These are phyloP conservation scores for Kuschelorhynchus macadamiae DNA, from an alignment of 2,888 invertebrate genomes.

Conservation along the genomic window DNA sequence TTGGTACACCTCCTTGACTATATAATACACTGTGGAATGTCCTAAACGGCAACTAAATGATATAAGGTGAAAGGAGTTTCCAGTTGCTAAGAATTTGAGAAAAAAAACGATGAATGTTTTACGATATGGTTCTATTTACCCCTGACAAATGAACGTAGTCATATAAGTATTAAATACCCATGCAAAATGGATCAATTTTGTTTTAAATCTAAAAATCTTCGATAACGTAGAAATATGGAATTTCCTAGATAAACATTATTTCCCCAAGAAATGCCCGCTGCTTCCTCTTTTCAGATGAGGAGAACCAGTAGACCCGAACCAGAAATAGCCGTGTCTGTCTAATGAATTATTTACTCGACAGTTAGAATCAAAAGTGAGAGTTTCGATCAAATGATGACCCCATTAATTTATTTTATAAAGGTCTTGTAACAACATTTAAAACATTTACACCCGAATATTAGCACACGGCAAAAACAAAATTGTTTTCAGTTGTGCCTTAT, in stretches of 20 bases:
- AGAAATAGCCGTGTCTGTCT: neutral
- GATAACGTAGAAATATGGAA: conserved; percentile 13
- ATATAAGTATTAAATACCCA: too few species aligned
- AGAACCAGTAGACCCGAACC: conserved; percentile 5
- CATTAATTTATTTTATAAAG: conserved; percentile 10
- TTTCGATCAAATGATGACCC: conserved; percentile 11
- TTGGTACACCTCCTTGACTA: conserved; percentile 14
- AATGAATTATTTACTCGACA: conserved; percentile 15
- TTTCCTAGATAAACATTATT: conserved; percentile 8
- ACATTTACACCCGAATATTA: conserved; percentile 21
- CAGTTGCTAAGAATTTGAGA: conserved; percentile 16
- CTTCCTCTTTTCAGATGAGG: conserved; percentile 4
- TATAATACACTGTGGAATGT: conserved; percentile 10
- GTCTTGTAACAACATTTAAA: conserved; percentile 20
- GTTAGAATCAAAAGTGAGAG: conserved; percentile 5
- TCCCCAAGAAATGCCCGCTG: conserved; percentile 3
- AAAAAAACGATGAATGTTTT: conserved; percentile 4
- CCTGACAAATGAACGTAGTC: too few species aligned
- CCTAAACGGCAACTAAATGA: conserved; percentile 18
- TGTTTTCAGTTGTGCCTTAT: conserved; percentile 12
- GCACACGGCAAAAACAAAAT: conserved; percentile 8
- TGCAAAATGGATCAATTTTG: too few species aligned
- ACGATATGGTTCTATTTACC: conserved; percentile 4
- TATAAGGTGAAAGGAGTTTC: conserved; percentile 12
- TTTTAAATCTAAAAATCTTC: conserved; percentile 6